These are phyloP conservation scores for Aradus depressus DNA, from an alignment of 2,888 invertebrate genomes.

Conservation along the genomic window DNA sequence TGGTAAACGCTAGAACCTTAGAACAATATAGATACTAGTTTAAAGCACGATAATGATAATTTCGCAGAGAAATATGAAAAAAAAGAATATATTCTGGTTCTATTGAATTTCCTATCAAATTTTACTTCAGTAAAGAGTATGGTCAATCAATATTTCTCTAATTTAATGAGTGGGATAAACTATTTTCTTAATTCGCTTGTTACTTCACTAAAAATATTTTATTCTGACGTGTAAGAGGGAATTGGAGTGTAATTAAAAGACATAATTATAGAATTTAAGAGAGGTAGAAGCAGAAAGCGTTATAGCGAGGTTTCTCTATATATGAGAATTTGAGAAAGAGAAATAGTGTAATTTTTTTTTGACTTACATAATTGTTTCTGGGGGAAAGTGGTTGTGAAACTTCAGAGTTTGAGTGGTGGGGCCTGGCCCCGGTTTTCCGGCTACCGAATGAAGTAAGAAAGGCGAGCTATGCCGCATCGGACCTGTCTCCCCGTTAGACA, in stretches of 20 bases:
- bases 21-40: no score
- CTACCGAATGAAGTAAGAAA: conserved; percentile 58
- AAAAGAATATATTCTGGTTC: no score
- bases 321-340: not conserved
- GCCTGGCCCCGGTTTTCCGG: conserved; percentile 47
- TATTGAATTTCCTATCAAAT: no score
- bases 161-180: no score
- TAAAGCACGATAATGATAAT: no score
- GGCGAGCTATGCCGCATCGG: conserved; percentile 52
- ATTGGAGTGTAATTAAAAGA: not conserved
- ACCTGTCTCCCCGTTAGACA: conserved; percentile 36
- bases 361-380: conserved; percentile 68
- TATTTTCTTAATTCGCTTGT: no score
- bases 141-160: no score
- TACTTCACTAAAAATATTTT: no score
- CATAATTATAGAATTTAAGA: not conserved
- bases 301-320: not conserved
- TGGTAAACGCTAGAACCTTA: no score
- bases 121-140: no score
- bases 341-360: conserved; percentile 18
- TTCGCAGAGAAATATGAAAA: no score
- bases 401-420: conserved; percentile 70
- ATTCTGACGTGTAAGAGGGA: no score
- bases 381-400: conserved; percentile 88
- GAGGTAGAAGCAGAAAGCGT: not conserved